phyloP scores from a whole-genome alignment of 1,140 invertebrate species.

The Heliconius hermathena region DNA sequence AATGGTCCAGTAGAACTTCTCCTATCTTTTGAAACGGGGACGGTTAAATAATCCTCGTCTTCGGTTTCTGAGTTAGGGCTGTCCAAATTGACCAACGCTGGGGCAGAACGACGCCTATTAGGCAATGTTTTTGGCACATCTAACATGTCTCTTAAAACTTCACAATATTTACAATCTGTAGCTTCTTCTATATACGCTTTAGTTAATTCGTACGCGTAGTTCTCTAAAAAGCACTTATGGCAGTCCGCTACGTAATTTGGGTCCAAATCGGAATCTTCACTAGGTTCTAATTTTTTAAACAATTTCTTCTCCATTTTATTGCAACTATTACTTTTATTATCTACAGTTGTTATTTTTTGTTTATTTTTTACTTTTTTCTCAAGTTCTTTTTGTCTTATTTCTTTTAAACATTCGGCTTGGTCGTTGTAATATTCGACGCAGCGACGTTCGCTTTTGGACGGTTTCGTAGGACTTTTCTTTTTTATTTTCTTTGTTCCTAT shows the following conservation, averaged over 20 bases:
- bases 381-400: constrained; percentile 69
- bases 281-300: constrained; percentile 66
- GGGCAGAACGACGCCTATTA: constrained; percentile 71
- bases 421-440: constrained; percentile 81
- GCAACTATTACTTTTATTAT: constrained; percentile 47
- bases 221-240: constrained; percentile 80
- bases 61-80: constrained; percentile 63
- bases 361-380: constrained; percentile 63
- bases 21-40: constrained; percentile 63
- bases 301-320: constrained; percentile 64
- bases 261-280: constrained; percentile 77
- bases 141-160: constrained; percentile 76
- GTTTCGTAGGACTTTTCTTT: constrained; percentile 67
- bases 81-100: constrained; percentile 64
- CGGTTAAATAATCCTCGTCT: constrained; percentile 60
- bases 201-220: constrained; percentile 76
- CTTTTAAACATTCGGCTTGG: constrained; percentile 78
- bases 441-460: constrained; percentile 64
- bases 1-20: constrained; percentile 76
- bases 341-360: constrained; percentile 54
- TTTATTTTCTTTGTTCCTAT: constrained; percentile 60
- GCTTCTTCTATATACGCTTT: constrained; percentile 76
- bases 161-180: constrained; percentile 77
- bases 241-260: constrained; percentile 68
- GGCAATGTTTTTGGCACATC: constrained; percentile 63